Conservation (phyloP, 2,113 vertebrate genomes). For the Platanista minor region DNA sequence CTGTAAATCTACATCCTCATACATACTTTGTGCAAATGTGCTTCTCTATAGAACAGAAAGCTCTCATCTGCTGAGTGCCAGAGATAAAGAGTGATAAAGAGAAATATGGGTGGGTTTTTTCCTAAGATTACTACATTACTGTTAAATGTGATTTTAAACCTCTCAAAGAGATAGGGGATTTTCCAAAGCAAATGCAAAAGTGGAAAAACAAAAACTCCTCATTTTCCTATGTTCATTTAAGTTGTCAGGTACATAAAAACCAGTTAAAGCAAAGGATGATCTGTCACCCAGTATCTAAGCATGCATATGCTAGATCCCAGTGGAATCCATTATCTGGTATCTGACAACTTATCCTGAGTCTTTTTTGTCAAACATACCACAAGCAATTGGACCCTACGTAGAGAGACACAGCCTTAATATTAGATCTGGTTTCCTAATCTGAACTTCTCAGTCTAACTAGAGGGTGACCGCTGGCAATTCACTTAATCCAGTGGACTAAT, state of each 20-base stretch:
- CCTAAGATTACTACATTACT: background rate
- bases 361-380: background rate
- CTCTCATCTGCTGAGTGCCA: background rate
- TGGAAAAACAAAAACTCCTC: background rate
- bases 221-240: background rate
- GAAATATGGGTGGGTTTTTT: background rate
- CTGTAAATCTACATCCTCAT: background rate
- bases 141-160: background rate
- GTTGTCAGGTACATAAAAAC: background rate
- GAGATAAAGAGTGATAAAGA: background rate
- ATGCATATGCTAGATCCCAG: background rate
- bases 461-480: background rate
- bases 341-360: background rate
- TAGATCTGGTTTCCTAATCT: background rate
- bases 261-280: background rate
- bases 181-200: constrained; percentile 27
- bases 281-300: background rate
- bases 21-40: background rate
- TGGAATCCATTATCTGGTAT: background rate
- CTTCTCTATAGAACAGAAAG: background rate
- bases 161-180: background rate
- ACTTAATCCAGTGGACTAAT: background rate
- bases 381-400: background rate
- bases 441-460: background rate
- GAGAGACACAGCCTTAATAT: background rate